Evolutionary conservation across 2,113 vertebrate genomes (phyloP).

Genomic region (Dendrocopos noguchii): DNA sequence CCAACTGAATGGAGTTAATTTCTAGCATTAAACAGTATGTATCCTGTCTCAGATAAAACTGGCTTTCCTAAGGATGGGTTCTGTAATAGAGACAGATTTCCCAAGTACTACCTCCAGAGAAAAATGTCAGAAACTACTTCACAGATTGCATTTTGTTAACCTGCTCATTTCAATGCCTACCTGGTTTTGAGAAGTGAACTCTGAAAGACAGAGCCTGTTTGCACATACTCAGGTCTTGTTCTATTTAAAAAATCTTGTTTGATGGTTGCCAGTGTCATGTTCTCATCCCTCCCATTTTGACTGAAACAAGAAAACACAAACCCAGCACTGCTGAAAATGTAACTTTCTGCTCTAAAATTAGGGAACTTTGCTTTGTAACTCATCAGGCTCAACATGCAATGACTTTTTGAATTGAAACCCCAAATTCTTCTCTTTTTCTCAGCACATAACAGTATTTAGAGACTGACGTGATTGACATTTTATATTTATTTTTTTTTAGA

Average conservation of each 20-base stretch:
- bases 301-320: background rate
- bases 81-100: constrained; percentile 5
- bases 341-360: background rate
- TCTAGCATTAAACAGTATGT: constrained; percentile 19
- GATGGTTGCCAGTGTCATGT: background rate
- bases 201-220: constrained; percentile 31
- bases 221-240: background rate
- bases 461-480: background rate
- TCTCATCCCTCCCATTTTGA: background rate
- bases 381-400: accelerated
- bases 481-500: background rate
- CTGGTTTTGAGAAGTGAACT: background rate
- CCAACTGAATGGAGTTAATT: constrained; percentile 35
- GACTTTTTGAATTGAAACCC: background rate
- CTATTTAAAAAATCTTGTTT: background rate
- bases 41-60: constrained; percentile 25
- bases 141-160: background rate
- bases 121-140: background rate
- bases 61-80: background rate
- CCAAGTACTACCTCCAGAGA: background rate
- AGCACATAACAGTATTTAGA: background rate
- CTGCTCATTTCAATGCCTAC: constrained; percentile 3
- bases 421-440: background rate
- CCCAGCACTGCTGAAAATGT: background rate
- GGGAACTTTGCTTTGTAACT: background rate